Percentiles rank a stretch among this genome's conserved stretches.
Conservation (phyloP, 1,140 invertebrate genomes). For the Aporrectodea caliginosa region DNA sequence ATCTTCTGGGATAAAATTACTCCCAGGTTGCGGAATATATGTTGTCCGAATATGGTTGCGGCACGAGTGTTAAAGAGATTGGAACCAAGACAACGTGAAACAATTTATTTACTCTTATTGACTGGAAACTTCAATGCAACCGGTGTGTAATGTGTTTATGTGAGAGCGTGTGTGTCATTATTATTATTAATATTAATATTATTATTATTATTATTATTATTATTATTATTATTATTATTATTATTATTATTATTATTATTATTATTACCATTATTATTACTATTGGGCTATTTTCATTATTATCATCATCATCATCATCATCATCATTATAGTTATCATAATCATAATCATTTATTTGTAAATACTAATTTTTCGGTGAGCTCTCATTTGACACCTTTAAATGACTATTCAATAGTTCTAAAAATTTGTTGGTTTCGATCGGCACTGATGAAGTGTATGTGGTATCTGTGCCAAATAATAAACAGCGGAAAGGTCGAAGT, state of each 20-base stretch:
- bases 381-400: neutral
- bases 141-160: no score
- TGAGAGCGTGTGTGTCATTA: conserved; percentile 30
- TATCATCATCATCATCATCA: conserved; percentile 9
- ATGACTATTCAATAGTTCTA: neutral
- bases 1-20: no score
- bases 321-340: neutral
- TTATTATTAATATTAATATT: conserved; percentile 7
- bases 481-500: neutral
- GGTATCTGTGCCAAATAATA: neutral
- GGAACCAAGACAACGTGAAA: no score
- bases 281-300: conserved; percentile 1
- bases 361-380: conserved; percentile 37
- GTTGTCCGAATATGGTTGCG: no score
- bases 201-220: conserved; percentile 8
- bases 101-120: no score
- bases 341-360: conserved; percentile 61
- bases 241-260: conserved; percentile 12
- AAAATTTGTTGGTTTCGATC: neutral
- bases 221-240: conserved; percentile 14
- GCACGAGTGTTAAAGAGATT: no score
- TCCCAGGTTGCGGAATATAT: no score
- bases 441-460: neutral
- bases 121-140: no score
- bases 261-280: conserved; percentile 11